Percentiles rank a stretch among this genome's conserved stretches.
Evolutionary conservation across 2,888 invertebrate species (phyloP).

Genomic region (Eilema depressum): DNA sequence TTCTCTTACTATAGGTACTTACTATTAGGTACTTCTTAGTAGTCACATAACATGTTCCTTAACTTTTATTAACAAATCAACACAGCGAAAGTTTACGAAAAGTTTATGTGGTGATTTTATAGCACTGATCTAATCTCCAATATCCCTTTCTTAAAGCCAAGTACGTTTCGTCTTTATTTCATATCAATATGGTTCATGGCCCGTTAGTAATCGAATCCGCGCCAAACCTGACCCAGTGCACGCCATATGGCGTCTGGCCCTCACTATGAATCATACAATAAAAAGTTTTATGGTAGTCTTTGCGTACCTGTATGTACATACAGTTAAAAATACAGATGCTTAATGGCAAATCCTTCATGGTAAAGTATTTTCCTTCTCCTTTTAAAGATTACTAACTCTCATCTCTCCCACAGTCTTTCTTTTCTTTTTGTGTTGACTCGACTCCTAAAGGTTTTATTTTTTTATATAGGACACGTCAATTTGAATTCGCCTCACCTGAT

Average conservation of each 20-base stretch:
- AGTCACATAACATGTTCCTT: neutral
- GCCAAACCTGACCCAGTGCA: slow-evolving; percentile 41
- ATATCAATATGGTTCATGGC: slow-evolving; percentile 7
- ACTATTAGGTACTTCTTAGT: neutral
- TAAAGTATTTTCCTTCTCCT: neutral
- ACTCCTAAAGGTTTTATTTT: neutral
- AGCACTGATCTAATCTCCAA: neutral
- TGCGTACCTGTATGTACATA: neutral
- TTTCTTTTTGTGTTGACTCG: neutral
- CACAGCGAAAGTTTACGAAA: neutral
- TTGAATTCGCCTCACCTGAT: too few species aligned
- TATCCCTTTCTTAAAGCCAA: neutral
- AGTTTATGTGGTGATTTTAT: neutral
- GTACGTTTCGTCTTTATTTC: neutral
- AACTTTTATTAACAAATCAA: too few species aligned
- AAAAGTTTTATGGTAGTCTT: slow-evolving; percentile 8
- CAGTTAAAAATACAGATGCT: neutral
- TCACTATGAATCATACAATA: slow-evolving; percentile 49
- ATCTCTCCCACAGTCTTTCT: neutral
- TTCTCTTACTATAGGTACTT: neutral
- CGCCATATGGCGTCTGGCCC: slow-evolving; percentile 73
- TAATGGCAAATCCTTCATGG: neutral
- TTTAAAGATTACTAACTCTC: neutral
- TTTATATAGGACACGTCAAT: too few species aligned
- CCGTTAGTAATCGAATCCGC: slow-evolving; percentile 26